These are phyloP conservation scores for Plemyria rubiginata DNA, from an alignment of 2,888 invertebrate genomes.

Conservation along the genomic window DNA sequence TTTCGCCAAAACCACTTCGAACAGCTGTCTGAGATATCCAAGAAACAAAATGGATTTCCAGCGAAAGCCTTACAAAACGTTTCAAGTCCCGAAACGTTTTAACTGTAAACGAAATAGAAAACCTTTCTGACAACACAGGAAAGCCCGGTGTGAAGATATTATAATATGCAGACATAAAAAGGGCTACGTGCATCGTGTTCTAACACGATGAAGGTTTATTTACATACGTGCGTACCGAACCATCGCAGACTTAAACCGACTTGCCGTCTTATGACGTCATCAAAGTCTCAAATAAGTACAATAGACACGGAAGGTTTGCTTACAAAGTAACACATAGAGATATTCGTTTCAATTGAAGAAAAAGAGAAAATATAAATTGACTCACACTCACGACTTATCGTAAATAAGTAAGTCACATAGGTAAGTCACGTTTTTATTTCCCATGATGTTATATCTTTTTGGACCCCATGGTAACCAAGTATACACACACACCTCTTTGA, in stretches of 20 bases:
- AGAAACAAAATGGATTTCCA: conserved; percentile 6
- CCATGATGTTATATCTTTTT: no score
- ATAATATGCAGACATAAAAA: conserved; percentile 33
- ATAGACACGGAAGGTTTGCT: no score
- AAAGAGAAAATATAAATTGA: no score
- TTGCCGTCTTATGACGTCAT: not conserved
- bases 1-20: not conserved
- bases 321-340: no score
- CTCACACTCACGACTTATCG: no score
- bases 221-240: conserved; percentile 4
- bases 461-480: no score
- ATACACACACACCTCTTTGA: no score
- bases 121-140: conserved; percentile 22
- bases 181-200: conserved; percentile 24
- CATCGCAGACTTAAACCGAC: not conserved
- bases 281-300: no score
- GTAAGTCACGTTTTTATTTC: no score
- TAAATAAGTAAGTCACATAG: no score
- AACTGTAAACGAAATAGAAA: conserved; percentile 25
- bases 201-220: conserved; percentile 14
- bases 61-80: conserved; percentile 12
- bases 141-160: conserved; percentile 26
- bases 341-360: no score
- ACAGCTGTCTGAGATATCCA: conserved; percentile 1
- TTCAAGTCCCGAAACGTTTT: conserved; percentile 10